Conservation (phyloP, 2,797 vertebrate species). For the Lagorchestes hirsutus region DNA sequence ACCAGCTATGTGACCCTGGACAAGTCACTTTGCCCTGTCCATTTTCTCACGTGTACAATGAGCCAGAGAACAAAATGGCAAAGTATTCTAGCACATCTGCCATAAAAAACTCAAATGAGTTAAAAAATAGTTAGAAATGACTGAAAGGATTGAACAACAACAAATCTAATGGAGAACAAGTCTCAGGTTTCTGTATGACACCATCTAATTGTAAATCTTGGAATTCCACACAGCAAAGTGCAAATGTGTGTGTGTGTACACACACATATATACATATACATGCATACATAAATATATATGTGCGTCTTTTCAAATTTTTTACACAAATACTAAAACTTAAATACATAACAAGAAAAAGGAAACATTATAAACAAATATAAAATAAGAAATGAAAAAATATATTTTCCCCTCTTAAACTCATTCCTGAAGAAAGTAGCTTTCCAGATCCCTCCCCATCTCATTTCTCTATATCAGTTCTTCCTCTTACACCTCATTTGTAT, state of each 20-base stretch:
- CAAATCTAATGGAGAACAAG: not conserved
- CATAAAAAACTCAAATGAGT: not conserved
- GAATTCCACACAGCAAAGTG: not conserved
- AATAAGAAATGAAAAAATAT: too few species aligned
- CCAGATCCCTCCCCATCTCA: too few species aligned
- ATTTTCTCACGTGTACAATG: not conserved
- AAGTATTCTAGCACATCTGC: not conserved
- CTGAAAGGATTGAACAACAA: not conserved
- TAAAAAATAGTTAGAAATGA: not conserved
- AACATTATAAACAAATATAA: too few species aligned
- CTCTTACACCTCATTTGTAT: too few species aligned
- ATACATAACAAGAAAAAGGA: too few species aligned
- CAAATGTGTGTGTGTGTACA: not conserved
- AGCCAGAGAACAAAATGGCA: not conserved
- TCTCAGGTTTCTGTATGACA: not conserved
- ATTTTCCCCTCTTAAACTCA: too few species aligned
- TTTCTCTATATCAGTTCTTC: too few species aligned
- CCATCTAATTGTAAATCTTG: not conserved
- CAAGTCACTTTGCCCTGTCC: not conserved
- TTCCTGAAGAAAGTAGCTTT: too few species aligned
- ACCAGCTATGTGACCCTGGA: not conserved
- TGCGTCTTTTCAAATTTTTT: too few species aligned
- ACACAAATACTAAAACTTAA: too few species aligned
- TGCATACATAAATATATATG: not conserved
- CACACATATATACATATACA: not conserved